phyloP scores from a whole-genome alignment of 2,797 vertebrate species.

The Synaphobranchus kaupii region DNA sequence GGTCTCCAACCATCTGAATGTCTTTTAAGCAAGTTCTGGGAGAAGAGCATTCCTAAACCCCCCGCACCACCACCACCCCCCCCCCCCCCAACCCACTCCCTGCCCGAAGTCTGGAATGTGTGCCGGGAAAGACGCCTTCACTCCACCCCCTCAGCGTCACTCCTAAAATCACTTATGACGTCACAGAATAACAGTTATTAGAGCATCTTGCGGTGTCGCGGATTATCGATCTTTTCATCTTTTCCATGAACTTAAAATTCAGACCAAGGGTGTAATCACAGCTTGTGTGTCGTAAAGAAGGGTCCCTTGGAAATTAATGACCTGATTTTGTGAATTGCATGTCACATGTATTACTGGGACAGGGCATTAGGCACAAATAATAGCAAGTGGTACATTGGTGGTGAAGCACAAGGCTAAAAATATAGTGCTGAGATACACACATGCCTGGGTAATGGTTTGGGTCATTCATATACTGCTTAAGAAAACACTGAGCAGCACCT shows the following conservation, averaged over 20 bases:
- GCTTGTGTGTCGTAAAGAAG: neutral
- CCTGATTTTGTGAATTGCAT: neutral
- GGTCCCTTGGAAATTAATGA: neutral
- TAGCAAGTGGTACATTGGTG: neutral
- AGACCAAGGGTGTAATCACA: neutral
- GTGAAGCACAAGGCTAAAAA: neutral
- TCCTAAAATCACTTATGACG: neutral
- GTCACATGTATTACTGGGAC: neutral
- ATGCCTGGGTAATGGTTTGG: no score
- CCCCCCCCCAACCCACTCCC: conserved; percentile 33
- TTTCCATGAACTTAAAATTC: neutral
- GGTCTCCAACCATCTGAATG: conserved; percentile 74
- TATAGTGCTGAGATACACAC: neutral
- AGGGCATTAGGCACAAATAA: neutral
- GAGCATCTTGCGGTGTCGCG: no score
- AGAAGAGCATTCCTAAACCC: conserved; percentile 71
- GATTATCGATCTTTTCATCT: neutral
- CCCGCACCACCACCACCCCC: neutral
- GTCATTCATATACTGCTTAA: neutral
- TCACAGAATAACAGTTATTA: neutral
- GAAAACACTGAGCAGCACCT: neutral
- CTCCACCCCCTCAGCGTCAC: conserved; percentile 39
- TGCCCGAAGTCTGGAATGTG: conserved; percentile 60
- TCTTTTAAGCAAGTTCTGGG: conserved; percentile 73
- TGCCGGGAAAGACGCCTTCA: conserved; percentile 51